These are phyloP conservation scores for Calyptomena viridis DNA, from an alignment of 2,113 vertebrate genomes.

Conservation along the genomic window DNA sequence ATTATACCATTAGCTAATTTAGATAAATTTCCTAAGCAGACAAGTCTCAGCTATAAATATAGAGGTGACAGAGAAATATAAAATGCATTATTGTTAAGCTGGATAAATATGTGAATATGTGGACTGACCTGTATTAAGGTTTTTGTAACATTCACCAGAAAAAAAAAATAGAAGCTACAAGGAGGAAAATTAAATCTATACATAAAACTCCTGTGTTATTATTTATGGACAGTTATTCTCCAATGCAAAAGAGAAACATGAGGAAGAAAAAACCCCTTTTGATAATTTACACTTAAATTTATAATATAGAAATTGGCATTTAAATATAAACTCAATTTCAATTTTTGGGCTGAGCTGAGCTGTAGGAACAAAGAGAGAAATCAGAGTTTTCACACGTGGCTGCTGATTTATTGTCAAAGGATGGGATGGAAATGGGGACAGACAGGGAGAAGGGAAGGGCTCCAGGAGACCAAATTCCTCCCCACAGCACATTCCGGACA, in stretches of 20 bases:
- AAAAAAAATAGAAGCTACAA: neutral
- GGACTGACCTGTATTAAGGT: neutral
- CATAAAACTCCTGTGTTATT: neutral
- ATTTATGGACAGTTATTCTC: neutral
- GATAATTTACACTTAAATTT: neutral
- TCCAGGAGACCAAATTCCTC: neutral
- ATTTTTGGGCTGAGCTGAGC: neutral
- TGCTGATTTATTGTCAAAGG: neutral
- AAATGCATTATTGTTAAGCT: neutral
- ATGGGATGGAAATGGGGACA: fast-evolving
- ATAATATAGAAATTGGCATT: neutral
- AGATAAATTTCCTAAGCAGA: neutral
- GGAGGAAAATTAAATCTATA: neutral
- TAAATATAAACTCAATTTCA: neutral
- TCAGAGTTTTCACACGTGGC: neutral
- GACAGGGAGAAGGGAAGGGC: neutral
- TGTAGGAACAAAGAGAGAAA: neutral
- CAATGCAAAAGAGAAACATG: neutral
- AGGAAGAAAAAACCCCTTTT: neutral
- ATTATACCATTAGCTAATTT: neutral
- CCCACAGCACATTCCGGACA: neutral
- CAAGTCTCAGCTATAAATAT: neutral
- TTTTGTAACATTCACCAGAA: neutral
- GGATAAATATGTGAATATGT: neutral
- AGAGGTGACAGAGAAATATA: neutral